Base-by-base conservation (phyloP, 2,113 vertebrate genomes). In the Macquaria ambigua region DNA sequence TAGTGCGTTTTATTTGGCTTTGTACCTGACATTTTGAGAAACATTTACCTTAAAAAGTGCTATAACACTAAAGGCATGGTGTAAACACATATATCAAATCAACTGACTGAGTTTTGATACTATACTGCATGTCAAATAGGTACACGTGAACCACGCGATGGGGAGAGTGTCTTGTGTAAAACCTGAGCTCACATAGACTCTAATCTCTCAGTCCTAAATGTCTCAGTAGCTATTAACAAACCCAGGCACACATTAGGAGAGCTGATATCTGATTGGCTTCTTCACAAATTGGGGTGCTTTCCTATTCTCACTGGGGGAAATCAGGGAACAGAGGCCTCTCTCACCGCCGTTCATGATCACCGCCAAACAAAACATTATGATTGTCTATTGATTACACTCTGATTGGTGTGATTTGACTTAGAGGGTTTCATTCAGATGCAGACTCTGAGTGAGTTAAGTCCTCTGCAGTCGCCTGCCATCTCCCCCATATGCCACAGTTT, bases 401-500 rank as follows among this genome's bases (percentile, higher is more conserved):
- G 63, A 89, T 86, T 71, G 70, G 25, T 81, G 59, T 25, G 81
- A 87, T 89, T 84, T 69, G 61, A 72, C 77, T 86, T 41, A 25
- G 56, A 78, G 61, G 18, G 56, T 71, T 80, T 79, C 8, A 77
- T 83, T 93, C 73, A 82, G 68, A 83, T 68, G 78, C 53, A 89
- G 72, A 55, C 31, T 68, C 76, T 25, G 80, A 88, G 79, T 52
- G 83, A 82, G 74, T 43, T 66, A 62, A 78, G 72, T 80, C 67
- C 59, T 79, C 79, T 77, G 59, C 46, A 5, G 70, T 61, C 23
- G 75, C 74, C 85, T 81, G 79, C 79, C 76, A 59, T 78, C 79
- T 75, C 86, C 76, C 79, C 84, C 86, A 81, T 88, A 86, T 91
- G 86, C 75, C 83, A 87, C 78, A 85, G 81, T 88, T 88, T 87